Percentiles rank a stretch among this genome's conserved stretches.
Evolutionary conservation across 2,113 vertebrate species (phyloP).

Genomic region (Notarius quadriscutis): DNA sequence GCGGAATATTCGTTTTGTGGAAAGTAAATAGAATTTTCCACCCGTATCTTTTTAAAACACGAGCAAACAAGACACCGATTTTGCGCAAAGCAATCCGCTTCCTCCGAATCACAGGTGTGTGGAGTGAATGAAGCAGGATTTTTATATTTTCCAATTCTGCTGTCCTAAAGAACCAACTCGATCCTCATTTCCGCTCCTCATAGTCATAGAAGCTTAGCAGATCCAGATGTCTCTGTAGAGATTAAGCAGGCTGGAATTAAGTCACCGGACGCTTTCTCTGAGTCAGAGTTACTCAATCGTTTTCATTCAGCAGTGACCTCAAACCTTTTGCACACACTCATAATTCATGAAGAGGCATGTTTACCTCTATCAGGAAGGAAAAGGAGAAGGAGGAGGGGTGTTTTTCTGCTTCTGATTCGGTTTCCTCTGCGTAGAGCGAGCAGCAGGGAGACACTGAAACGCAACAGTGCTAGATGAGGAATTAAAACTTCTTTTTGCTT

Average conservation of each 20-base stretch:
- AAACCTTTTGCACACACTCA: conserved; percentile 13
- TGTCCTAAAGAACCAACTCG: background rate
- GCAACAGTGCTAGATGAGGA: background rate
- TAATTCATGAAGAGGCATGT: conserved; percentile 21
- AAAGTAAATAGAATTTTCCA: background rate
- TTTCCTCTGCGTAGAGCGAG: background rate
- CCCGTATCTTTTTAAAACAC: background rate
- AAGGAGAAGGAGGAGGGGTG: background rate
- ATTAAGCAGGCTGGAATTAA: background rate
- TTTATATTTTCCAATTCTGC: background rate
- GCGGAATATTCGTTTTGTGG: background rate
- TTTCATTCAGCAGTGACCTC: conserved; percentile 38
- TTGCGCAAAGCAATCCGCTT: background rate
- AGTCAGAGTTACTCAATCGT: conserved; percentile 20
- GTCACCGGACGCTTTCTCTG: conserved; percentile 2
- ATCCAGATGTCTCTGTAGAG: background rate
- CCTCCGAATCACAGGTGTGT: background rate
- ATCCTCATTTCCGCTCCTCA: background rate
- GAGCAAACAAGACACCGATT: background rate
- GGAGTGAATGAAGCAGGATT: background rate
- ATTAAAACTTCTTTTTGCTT: background rate
- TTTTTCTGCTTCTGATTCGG: background rate
- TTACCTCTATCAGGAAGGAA: conserved; percentile 18
- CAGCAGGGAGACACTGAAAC: background rate
- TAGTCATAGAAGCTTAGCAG: background rate